Percentiles rank a stretch among this genome's conserved stretches.
These are phyloP conservation scores for Tetanocera ferruginea DNA, from an alignment of 2,888 invertebrate genomes.

Conservation along the genomic window DNA sequence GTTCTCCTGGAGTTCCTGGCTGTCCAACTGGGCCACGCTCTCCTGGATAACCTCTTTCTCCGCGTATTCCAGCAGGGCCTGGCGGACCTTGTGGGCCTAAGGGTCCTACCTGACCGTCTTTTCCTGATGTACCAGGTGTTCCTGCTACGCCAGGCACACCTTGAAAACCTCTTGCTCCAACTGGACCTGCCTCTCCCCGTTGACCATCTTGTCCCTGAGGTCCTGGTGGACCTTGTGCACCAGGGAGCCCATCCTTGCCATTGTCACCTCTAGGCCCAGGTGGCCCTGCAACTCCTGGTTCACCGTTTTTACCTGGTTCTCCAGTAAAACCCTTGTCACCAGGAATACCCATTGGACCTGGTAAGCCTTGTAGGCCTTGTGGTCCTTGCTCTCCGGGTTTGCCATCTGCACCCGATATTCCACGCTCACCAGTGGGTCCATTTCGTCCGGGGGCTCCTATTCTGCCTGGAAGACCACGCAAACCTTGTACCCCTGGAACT, in stretches of 20 bases:
- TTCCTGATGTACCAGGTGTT: slow-evolving; percentile 81
- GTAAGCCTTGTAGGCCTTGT: slow-evolving; percentile 84
- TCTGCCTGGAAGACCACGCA: slow-evolving; percentile 77
- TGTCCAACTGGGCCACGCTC: slow-evolving; percentile 80
- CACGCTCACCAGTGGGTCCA: slow-evolving; percentile 80
- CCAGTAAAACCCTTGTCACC: slow-evolving; percentile 78
- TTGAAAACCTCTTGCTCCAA: slow-evolving; percentile 84
- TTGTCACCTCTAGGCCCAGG: slow-evolving; percentile 84
- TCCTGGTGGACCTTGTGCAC: slow-evolving; percentile 81
- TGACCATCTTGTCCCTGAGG: slow-evolving; percentile 80
- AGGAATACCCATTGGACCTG: slow-evolving; percentile 80
- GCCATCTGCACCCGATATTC: slow-evolving; percentile 86
- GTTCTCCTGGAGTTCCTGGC: slow-evolving; percentile 70
- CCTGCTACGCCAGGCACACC: slow-evolving; percentile 83
- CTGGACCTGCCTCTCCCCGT: slow-evolving; percentile 81
- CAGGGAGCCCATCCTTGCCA: slow-evolving; percentile 83
- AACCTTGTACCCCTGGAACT: slow-evolving; percentile 73
- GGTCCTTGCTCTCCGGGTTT: slow-evolving; percentile 86
- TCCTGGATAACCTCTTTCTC: slow-evolving; percentile 81
- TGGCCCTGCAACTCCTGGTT: slow-evolving; percentile 78
- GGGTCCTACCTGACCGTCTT: slow-evolving; percentile 82
- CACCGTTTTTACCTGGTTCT: slow-evolving; percentile 84
- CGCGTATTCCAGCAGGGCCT: slow-evolving; percentile 76
- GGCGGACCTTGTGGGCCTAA: slow-evolving; percentile 77
- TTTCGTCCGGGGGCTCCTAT: slow-evolving; percentile 80